phyloP scores from a whole-genome alignment of 2,797 vertebrate species.

The Oreonectes daqikongensis region DNA sequence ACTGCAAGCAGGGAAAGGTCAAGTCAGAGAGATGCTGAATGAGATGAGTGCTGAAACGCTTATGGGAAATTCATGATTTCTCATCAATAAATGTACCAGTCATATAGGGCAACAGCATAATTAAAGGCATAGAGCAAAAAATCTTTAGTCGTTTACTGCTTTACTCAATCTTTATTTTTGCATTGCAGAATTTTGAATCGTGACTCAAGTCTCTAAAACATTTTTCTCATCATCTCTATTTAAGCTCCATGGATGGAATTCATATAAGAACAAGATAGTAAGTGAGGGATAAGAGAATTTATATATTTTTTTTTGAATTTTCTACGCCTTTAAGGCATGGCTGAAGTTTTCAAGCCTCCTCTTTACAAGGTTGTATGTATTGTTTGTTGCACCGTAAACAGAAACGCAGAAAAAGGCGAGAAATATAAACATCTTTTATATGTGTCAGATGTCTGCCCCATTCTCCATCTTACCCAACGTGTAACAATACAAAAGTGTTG shows the following conservation, averaged over 20 bases:
- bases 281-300: too few species aligned
- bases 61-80: background rate
- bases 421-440: background rate
- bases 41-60: background rate
- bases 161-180: too few species aligned
- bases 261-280: background rate
- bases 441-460: background rate
- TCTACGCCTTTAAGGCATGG: too few species aligned
- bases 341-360: background rate
- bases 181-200: background rate
- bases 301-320: too few species aligned
- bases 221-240: background rate
- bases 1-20: constrained; percentile 28
- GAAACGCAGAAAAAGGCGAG: background rate
- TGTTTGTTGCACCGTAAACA: constrained; percentile 1
- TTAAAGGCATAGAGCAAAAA: background rate
- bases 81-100: background rate
- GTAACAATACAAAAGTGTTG: constrained; percentile 53
- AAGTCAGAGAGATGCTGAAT: constrained; percentile 13
- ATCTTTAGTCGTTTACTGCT: background rate
- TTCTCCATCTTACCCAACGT: constrained; percentile 34
- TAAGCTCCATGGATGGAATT: background rate
- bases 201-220: background rate
- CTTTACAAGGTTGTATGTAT: background rate
- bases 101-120: background rate